Evolutionary conservation across 2,888 invertebrate genomes (phyloP).

Genomic region (Blastobasis lacticolella): DNA sequence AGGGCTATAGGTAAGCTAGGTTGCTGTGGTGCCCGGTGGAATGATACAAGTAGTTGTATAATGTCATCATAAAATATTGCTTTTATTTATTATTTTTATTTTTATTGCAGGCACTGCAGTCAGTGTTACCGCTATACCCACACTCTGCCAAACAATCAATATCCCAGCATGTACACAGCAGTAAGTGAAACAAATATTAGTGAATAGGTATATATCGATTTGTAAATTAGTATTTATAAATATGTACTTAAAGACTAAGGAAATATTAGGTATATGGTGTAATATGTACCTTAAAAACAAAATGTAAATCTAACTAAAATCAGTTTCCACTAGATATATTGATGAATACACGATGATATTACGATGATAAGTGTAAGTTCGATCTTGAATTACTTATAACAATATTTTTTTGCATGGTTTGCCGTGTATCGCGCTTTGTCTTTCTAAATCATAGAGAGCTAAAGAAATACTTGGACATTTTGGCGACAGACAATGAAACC

Average conservation of each 20-base stretch:
- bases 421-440: slow-evolving; percentile 39
- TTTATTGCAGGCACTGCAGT: slow-evolving; percentile 51
- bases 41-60: too few relatives aligned
- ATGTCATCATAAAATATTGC: too few relatives aligned
- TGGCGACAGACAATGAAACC: slow-evolving; percentile 65
- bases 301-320: background rate
- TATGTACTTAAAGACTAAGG: background rate
- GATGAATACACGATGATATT: too few relatives aligned
- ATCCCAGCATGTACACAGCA: slow-evolving; percentile 58
- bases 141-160: slow-evolving; percentile 40
- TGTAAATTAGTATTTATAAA: background rate
- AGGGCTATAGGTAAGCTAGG: slow-evolving; percentile 86
- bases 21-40: background rate
- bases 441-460: slow-evolving; percentile 49
- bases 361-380: too few relatives aligned
- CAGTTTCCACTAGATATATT: background rate
- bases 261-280: background rate
- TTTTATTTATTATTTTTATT: background rate
- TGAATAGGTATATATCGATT: background rate
- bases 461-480: slow-evolving; percentile 76
- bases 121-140: slow-evolving; percentile 51
- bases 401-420: slow-evolving; percentile 65
- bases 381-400: slow-evolving; percentile 41
- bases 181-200: slow-evolving; percentile 39
- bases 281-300: background rate